Percentiles rank a stretch among this genome's conserved stretches.
Evolutionary conservation across 2,888 invertebrate genomes (phyloP).

Genomic region (Tachina lurida): DNA sequence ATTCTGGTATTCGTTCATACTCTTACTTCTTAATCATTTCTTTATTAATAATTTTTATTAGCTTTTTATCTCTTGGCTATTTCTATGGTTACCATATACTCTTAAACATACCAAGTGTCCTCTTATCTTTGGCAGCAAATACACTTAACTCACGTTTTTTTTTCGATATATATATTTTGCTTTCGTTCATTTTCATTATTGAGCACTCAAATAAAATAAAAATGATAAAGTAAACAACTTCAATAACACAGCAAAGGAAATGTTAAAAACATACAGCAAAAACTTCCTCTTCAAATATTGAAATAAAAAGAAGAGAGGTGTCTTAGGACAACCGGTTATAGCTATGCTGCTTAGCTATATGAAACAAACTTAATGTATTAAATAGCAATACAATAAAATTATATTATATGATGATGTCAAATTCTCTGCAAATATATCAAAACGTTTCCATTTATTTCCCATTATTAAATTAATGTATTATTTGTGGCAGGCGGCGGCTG

Average conservation of each 20-base stretch:
- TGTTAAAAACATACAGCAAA: constrained; percentile 9
- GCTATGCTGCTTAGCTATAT: too few relatives aligned
- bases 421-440: too few relatives aligned
- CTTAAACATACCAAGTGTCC: constrained; percentile 14
- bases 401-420: too few relatives aligned
- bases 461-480: too few relatives aligned
- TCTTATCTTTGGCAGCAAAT: constrained; percentile 51
- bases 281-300: constrained; percentile 27
- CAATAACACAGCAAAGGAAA: constrained; percentile 43
- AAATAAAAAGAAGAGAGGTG: too few relatives aligned
- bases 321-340: too few relatives aligned
- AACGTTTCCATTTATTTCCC: too few relatives aligned
- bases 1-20: background rate
- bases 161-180: background rate
- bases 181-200: constrained; percentile 50
- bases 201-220: constrained; percentile 43
- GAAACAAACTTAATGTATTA: too few relatives aligned
- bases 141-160: constrained; percentile 9
- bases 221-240: constrained; percentile 24
- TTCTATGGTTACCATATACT: background rate
- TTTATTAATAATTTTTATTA: background rate
- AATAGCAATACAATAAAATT: too few relatives aligned
- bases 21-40: background rate
- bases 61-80: constrained; percentile 3
- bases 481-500: too few relatives aligned